Evolutionary conservation across 2,888 invertebrate species (phyloP).

Genomic region (Tenthredo distinguenda): DNA sequence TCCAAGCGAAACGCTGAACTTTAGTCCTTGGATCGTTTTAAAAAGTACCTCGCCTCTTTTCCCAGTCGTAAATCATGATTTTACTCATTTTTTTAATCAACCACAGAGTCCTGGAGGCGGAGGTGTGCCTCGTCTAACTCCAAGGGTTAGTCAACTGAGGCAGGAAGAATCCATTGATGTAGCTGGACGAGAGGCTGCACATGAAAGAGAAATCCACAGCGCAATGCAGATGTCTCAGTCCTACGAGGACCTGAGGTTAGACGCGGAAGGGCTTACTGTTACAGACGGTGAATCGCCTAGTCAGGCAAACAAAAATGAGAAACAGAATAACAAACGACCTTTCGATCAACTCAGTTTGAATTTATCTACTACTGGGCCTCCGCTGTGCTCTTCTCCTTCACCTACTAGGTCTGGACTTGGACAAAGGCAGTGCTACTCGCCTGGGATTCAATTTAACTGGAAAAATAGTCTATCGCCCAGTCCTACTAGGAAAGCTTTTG

Average conservation of each 20-base stretch:
- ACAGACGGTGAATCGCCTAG: conserved; percentile 74
- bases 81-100: neutral
- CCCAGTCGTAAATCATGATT: neutral
- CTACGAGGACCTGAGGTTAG: conserved; percentile 93
- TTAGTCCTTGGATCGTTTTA: conserved; percentile 47
- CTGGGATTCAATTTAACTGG: conserved; percentile 80
- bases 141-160: conserved; percentile 92
- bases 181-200: conserved; percentile 92
- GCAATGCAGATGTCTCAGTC: conserved; percentile 97
- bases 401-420: conserved; percentile 80
- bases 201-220: conserved; percentile 94
- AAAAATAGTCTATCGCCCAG: conserved; percentile 86
- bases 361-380: conserved; percentile 77
- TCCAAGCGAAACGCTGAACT: conserved; percentile 18
- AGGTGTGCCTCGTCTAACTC: conserved; percentile 84
- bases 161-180: conserved; percentile 94
- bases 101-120: conserved; percentile 78
- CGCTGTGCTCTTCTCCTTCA: conserved; percentile 82
- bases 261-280: conserved; percentile 81
- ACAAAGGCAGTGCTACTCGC: conserved; percentile 81
- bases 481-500: conserved; percentile 90
- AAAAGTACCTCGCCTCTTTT: neutral
- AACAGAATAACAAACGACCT: conserved; percentile 70
- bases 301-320: conserved; percentile 69
- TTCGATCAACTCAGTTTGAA: conserved; percentile 77